Conservation (phyloP, 2,113 vertebrate genomes). For the Misgurnus anguillicaudatus region DNA sequence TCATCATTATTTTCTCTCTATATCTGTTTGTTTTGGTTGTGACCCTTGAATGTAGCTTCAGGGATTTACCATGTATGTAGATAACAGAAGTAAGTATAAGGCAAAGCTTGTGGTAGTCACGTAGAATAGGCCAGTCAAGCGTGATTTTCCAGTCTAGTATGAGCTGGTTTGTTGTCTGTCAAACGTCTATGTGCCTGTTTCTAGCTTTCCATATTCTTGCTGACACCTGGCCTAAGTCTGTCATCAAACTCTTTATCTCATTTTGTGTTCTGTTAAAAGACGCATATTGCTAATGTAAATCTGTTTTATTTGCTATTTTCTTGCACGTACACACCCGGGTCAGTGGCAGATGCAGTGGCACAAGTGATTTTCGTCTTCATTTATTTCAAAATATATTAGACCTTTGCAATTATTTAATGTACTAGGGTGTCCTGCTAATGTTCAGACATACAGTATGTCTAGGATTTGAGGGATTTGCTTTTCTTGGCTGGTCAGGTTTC, state of each 20-base stretch:
- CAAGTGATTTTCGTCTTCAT: neutral
- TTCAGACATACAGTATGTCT: neutral
- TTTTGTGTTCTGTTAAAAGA: conserved; percentile 28
- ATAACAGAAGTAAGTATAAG: neutral
- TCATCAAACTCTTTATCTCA: conserved; percentile 21
- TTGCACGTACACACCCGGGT: conserved; percentile 10
- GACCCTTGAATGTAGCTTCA: neutral
- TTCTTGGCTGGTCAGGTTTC: conserved; percentile 8
- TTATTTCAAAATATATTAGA: neutral
- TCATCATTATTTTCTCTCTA: neutral
- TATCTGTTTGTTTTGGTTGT: neutral
- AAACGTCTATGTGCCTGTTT: neutral
- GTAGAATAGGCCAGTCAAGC: neutral
- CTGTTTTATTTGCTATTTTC: conserved; percentile 16
- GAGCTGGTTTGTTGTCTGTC: conserved; percentile 52
- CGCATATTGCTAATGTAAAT: conserved; percentile 35
- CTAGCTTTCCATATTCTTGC: conserved; percentile 31
- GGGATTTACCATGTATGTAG: neutral
- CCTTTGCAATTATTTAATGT: neutral
- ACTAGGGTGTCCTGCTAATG: neutral
- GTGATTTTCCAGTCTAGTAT: neutral
- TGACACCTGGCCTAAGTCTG: conserved; percentile 48
- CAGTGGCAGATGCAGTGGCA: conserved; percentile 1
- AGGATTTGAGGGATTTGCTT: neutral
- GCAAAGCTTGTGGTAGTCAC: neutral